A percentile compares a stretch with the other conserved stretches of the same genome.
These are phyloP conservation scores for Burhinus bistriatus DNA, from an alignment of 2,113 vertebrate species.

Conservation along the genomic window DNA sequence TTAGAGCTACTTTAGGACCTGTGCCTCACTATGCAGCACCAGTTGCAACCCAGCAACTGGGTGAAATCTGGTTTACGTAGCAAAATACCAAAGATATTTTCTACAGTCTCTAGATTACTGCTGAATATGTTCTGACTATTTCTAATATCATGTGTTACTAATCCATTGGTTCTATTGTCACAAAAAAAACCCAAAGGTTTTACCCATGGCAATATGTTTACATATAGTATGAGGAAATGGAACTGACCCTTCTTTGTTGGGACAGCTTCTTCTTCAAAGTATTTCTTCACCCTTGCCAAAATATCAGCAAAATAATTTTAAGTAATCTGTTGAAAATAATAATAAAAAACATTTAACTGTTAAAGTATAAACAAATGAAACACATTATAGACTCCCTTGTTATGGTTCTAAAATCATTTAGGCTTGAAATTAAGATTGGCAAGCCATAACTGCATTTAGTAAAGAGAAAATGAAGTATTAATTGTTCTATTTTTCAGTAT, in stretches of 20 bases:
- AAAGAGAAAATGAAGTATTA: conserved; percentile 60
- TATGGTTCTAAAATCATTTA: conserved; percentile 37
- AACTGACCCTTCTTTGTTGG: background rate
- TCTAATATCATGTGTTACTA: background rate
- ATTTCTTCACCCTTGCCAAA: background rate
- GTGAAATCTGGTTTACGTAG: background rate
- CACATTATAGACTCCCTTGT: background rate
- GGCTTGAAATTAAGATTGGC: conserved; percentile 69
- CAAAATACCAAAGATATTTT: background rate
- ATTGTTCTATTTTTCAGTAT: conserved; percentile 54
- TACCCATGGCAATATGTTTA: background rate
- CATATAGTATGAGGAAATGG: background rate
- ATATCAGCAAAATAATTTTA: conserved; percentile 24
- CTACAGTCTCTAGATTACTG: background rate
- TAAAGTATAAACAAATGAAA: conserved; percentile 53
- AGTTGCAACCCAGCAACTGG: background rate
- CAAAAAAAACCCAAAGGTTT: background rate
- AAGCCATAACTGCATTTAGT: conserved; percentile 47
- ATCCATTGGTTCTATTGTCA: background rate
- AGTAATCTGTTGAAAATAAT: conserved; percentile 20
- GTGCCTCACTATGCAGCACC: background rate
- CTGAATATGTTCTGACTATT: background rate
- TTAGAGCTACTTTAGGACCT: background rate
- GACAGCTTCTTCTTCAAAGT: background rate
- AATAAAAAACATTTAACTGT: background rate